These are phyloP conservation scores for Tragelaphus eurycerus DNA, from an alignment of 2,797 vertebrate genomes.

Conservation along the genomic window DNA sequence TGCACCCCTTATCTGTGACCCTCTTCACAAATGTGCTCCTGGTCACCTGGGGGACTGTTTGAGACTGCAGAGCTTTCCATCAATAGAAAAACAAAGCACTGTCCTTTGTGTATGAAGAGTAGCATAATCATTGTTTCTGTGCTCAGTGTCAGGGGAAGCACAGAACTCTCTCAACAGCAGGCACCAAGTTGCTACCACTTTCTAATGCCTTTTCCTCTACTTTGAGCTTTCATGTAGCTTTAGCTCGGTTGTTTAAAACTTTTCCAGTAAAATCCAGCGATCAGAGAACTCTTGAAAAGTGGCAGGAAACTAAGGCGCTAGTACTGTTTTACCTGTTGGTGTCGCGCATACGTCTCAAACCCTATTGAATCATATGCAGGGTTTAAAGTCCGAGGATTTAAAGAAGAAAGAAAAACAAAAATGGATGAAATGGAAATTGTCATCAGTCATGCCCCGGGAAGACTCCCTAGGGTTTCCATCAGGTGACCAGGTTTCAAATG, in stretches of 20 bases:
- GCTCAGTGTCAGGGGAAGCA: not conserved
- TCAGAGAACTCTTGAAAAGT: constrained; percentile 34
- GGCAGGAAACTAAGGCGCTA: constrained; percentile 52
- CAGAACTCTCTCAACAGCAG: not conserved
- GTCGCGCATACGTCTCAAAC: constrained; percentile 49
- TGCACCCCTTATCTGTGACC: not conserved
- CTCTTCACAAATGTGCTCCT: not conserved
- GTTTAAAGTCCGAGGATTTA: constrained; percentile 52
- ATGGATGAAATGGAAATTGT: constrained; percentile 37
- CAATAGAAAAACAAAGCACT: not conserved
- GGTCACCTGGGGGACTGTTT: not conserved
- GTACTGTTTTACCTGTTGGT: constrained; percentile 1
- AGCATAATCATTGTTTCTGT: too few relatives aligned
- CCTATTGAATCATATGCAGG: constrained; percentile 47
- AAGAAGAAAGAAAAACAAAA: constrained; percentile 75
- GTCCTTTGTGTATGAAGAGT: not conserved
- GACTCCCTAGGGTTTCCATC: constrained; percentile 22
- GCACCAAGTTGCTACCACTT: not conserved
- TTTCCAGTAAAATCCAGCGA: constrained; percentile 64
- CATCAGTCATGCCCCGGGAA: constrained; percentile 38
- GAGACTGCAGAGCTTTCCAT: not conserved
- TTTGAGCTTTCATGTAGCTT: constrained; percentile 4
- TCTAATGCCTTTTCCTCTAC: not conserved
- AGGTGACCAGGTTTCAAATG: constrained; percentile 23
- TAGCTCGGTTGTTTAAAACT: constrained; percentile 45